Base-by-base conservation (phyloP, 2,797 vertebrate genomes). In the Enoplosus armatus region DNA sequence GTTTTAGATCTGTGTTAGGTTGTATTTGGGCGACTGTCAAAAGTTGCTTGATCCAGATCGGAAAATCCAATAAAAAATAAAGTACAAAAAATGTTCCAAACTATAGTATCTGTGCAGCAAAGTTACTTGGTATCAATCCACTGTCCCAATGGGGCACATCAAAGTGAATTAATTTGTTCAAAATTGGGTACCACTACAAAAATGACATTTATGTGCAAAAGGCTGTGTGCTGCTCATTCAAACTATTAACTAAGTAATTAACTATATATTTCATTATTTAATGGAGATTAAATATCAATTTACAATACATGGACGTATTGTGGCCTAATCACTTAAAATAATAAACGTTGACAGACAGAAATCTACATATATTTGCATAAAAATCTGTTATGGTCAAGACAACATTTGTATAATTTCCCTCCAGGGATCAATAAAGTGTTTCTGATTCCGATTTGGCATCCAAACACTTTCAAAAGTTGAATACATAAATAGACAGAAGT, bases 141-240 rank as follows among this genome's bases (percentile, higher is more conserved):
- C 1, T 18, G 22, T 45, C 62, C 6, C 2, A 22, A 65, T n/a
- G 27, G 35, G 15, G 0, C 54, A 60, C 12, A 39, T 35, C 12
- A 60, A 73, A 14, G 20, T 64, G 18, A 53, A 53, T 58, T 72
- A 2, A 55, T 72, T 51, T 37, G 8, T 24, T 43, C 22, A 35
- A 35, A 66, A 35, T 1, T 24, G 2, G 9, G 4, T 50, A 56
- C 3, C 16, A 45, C 18, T 5, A 0, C 58, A 1, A 51, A 53
- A 75, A 35, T 0, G 11, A 0, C 9, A 24, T 48, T 39, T 39
- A 24, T 48, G 55, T 39, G 24, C 26, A 45, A 35, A 61, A 47
- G 37, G 4, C 1, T 3, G n/a, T 43, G 16, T 24, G 41, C 7
- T 58, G 4, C 12, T 5, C 51, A 4, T 26, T 64, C 2, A 16